Conservation (phyloP, 2,797 vertebrate genomes). For the Notoglanidium macrostoma region DNA sequence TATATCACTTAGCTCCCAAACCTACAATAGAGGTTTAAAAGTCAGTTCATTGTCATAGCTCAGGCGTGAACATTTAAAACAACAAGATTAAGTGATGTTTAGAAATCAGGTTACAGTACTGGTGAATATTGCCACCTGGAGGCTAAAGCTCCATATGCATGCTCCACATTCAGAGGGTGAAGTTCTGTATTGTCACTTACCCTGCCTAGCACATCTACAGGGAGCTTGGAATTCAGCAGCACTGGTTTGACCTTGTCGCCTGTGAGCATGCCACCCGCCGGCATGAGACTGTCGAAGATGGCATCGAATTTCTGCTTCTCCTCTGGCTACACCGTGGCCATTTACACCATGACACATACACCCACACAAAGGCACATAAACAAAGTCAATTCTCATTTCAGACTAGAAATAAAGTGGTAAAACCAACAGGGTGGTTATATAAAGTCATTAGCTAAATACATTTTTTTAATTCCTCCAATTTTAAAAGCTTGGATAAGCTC, state of each 20-base stretch:
- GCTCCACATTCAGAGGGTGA: neutral
- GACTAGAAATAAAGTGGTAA: constrained; percentile 23
- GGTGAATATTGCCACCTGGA: constrained; percentile 31
- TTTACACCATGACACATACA: neutral
- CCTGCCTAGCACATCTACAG: constrained; percentile 95
- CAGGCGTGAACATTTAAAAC: neutral
- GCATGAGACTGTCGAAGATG: constrained; percentile 94
- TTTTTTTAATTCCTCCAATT: neutral
- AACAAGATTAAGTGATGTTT: neutral
- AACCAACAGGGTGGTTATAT: neutral
- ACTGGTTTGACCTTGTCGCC: constrained; percentile 99
- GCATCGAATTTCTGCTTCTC: constrained; percentile 95
- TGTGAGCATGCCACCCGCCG: constrained; percentile 87
- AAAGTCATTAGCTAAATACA: neutral
- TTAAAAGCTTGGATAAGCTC: constrained; percentile 13
- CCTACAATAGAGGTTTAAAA: constrained; percentile 71
- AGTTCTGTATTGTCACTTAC: constrained; percentile 68
- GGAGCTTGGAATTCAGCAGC: constrained; percentile 96
- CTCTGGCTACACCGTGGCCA: constrained; percentile 76
- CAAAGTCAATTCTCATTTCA: constrained; percentile 23
- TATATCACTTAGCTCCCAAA: constrained; percentile 97
- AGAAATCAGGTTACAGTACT: neutral
- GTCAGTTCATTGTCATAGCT: neutral
- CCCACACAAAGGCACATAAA: neutral
- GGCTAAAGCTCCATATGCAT: constrained; percentile 19